A percentile compares a stretch with the other conserved stretches of the same genome.
phyloP scores from a whole-genome alignment of 1,140 invertebrate species.

The Drosophila aff. region DNA sequence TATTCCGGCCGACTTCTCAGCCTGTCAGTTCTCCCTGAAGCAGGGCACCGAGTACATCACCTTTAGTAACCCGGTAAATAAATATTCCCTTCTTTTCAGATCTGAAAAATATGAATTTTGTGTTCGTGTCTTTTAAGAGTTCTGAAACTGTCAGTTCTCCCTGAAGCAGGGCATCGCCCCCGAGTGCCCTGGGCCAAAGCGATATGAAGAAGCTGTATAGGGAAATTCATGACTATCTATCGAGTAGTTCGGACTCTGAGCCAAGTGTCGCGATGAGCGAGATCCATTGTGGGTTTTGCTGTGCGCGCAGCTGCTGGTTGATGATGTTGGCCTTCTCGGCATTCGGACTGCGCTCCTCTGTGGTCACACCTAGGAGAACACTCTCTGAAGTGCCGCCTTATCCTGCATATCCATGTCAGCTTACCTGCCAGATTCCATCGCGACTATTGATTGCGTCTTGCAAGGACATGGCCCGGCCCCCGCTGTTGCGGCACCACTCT shows the following conservation, averaged over 20 bases:
- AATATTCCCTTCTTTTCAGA: no score
- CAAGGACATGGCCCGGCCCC: not conserved
- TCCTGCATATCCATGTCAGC: not conserved
- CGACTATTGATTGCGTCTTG: slow-evolving; percentile 23
- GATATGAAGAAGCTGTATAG: slow-evolving; percentile 55
- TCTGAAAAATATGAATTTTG: no score
- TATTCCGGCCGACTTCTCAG: slow-evolving; percentile 59
- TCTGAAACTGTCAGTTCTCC: slow-evolving; percentile 18
- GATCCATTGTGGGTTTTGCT: not conserved
- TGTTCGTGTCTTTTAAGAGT: no score
- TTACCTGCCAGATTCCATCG: slow-evolving; percentile 37
- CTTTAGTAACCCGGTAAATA: no score
- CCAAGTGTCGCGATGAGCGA: slow-evolving; percentile 14
- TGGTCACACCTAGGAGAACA: slow-evolving; percentile 31
- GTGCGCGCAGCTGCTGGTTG: not conserved
- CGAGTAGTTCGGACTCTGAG: not conserved
- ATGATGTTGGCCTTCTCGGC: slow-evolving; percentile 19
- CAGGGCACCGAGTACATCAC: no score
- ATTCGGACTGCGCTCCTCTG: slow-evolving; percentile 41
- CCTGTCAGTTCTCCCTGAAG: no score
- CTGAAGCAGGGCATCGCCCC: slow-evolving; percentile 48
- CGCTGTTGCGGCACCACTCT: slow-evolving; percentile 23
- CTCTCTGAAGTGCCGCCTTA: no score
- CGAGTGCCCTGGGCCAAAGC: slow-evolving; percentile 61
- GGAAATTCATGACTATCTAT: slow-evolving; percentile 45